Base-by-base conservation (phyloP, 35 echinoderm and acorn worm genomes). In the Apostichopus parvimensis region DNA sequence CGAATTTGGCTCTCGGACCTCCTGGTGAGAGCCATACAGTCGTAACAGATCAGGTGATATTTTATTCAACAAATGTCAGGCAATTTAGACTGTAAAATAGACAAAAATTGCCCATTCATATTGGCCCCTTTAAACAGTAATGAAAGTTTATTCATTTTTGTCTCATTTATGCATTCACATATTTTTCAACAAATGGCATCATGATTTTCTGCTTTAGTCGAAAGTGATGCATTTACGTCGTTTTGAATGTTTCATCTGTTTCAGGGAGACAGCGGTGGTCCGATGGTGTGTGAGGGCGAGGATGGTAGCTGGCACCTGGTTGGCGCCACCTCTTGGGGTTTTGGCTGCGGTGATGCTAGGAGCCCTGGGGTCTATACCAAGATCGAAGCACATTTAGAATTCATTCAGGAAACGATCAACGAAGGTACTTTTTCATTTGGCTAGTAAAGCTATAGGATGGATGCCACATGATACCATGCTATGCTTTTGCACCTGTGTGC, bases 251-350 rank as follows among this genome's bases (percentile, higher is more conserved):
- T 68, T 18, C 64, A 11, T 14, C 18, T 68, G 64, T 0, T 68
- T 34, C 92, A 98, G 61, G 96, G 96, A 0, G 96, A 98, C 57
- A 98, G 96, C 25, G 96, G 96, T 14, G 96, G 96, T 58, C 96
- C 96, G 1, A 64, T 98, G 54, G 94, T 98, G 15, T 98, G 96
- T 87, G 92, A 95, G 87, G 87, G 90, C 23, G 60, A 82, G 23
- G 26, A 93, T 2, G 94, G 94, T 25, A 53, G 87, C 9, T 98
- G 96, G 96, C 89, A 86, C 34, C 60, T 98, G 18, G 90, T 92
- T 4, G 96, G 96, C 1, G 91, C 94, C 60, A 98, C 96, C 11
- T 94, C 92, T 4, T 98, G 94, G 94, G 96, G 96, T 11, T 95
- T 92, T 20, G 96, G 96, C n/a, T 98, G 96, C 87, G 96, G 89